Evolutionary conservation across 2,888 invertebrate genomes (phyloP), one percentile per base, ranked within the genome.

Genomic region (Campoplex capitator): DNA sequence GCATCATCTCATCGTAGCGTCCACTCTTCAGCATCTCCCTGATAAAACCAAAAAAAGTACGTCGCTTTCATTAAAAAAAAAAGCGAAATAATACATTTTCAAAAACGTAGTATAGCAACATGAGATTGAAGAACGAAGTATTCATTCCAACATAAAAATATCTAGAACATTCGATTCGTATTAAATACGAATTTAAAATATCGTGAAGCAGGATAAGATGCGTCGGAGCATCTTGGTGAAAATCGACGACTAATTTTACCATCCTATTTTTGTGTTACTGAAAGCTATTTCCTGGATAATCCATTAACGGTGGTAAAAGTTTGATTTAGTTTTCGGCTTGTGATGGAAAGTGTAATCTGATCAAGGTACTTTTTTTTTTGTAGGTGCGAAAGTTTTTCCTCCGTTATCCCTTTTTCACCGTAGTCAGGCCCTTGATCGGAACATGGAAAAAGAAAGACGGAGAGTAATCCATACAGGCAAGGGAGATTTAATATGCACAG

Each of bases 11-110:
- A 28, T n/a, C 51, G 75, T 38, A 77, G 58, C 56, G 45, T 68
- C 62, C 56, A 75, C 42, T 32, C 65, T 67, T 74, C 48, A 56
- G 18, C 56, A 11, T 38, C 23, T 28, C 7, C 91, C 28, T 89
- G 91, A 91, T 88, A 84, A 83, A 84, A 88, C 86, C 86, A 78
- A 85, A 86, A 89, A 91, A 89, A 90, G 91, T 91, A 90, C 91
- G 90, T 88, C 38, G 11, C 35, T 76, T 56, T 56, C 28, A 48
- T 38, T 9, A 35, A 68, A n/a, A 32, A 16, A 45, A 68, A 32
- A 32, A 23, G 67, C 42, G 28, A 54, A 58, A 45, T 23, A 54
- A 70, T 32, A 18, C 56, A 38, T 38, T 13, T 3, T 18, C 16
- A 70, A 48, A 71, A 56, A 58, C 13, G 38, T 65, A 0, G 62